Evolutionary conservation across 2,797 vertebrate genomes (phyloP).

Genomic region (Pygocentrus nattereri): DNA sequence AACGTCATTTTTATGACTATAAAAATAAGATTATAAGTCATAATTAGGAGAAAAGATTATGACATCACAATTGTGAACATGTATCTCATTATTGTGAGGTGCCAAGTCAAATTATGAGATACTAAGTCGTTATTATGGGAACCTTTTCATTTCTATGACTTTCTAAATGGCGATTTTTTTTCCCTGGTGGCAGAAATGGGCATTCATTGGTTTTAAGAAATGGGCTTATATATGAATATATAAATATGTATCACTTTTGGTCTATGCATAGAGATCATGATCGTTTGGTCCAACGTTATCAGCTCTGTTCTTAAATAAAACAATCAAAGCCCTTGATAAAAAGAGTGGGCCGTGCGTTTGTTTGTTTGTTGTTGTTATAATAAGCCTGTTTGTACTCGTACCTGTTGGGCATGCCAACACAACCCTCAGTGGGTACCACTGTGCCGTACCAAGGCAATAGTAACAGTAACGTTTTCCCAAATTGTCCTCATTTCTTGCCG

Average conservation of each 20-base stretch:
- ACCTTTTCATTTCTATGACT: no score
- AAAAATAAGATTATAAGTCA: no score
- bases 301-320: conserved; percentile 41
- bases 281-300: conserved; percentile 34
- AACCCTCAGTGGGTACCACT: conserved; percentile 46
- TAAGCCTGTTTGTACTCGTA: conserved; percentile 54
- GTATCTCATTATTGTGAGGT: no score
- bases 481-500: conserved; percentile 16
- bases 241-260: conserved; percentile 55
- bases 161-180: no score
- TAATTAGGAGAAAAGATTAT: no score
- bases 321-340: conserved; percentile 28
- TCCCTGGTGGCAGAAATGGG: no score
- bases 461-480: conserved; percentile 21
- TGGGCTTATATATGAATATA: conserved; percentile 25
- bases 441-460: conserved; percentile 45
- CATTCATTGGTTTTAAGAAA: neutral
- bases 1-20: no score
- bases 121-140: no score
- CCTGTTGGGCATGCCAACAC: conserved; percentile 46
- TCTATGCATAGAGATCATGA: conserved; percentile 69
- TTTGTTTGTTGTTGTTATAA: conserved; percentile 57
- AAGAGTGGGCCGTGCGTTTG: conserved; percentile 43
- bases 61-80: no score
- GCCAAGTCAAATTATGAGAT: no score